These are phyloP conservation scores for Alauda arvensis DNA, from an alignment of 2,797 vertebrate species.

Conservation along the genomic window DNA sequence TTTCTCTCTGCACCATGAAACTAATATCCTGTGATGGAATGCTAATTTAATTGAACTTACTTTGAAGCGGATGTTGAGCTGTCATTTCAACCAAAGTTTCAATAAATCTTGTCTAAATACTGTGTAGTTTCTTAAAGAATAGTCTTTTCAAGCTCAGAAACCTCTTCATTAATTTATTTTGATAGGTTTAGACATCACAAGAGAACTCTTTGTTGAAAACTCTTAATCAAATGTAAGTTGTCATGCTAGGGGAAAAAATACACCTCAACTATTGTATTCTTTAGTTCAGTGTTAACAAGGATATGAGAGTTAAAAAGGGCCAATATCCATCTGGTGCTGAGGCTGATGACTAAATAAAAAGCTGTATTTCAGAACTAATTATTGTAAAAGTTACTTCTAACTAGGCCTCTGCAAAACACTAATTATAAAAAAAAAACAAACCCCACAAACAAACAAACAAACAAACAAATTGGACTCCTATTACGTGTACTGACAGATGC, in stretches of 20 bases:
- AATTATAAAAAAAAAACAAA: neutral
- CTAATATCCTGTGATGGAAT: neutral
- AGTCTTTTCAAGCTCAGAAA: neutral
- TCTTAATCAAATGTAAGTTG: neutral
- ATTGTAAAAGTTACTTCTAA: neutral
- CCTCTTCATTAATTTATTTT: neutral
- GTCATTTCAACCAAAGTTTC: slow-evolving; percentile 21
- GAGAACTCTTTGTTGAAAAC: neutral
- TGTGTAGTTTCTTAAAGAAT: neutral
- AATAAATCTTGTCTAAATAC: slow-evolving; percentile 23
- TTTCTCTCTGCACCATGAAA: slow-evolving; percentile 7
- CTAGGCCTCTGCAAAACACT: neutral
- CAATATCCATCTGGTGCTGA: neutral
- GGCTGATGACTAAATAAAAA: neutral
- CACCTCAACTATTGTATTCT: neutral
- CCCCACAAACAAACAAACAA: too few relatives aligned
- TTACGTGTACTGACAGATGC: neutral
- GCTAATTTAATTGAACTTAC: slow-evolving; percentile 19
- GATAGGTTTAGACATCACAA: neutral
- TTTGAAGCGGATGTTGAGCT: neutral
- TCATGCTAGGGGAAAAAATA: neutral
- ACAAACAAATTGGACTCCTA: neutral
- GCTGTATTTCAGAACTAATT: neutral
- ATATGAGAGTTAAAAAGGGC: neutral
- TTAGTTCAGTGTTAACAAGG: neutral